Percentiles rank a stretch among this genome's conserved stretches.
phyloP scores from a whole-genome alignment of 2,797 vertebrate genomes.

The Crocidura indochinensis region DNA sequence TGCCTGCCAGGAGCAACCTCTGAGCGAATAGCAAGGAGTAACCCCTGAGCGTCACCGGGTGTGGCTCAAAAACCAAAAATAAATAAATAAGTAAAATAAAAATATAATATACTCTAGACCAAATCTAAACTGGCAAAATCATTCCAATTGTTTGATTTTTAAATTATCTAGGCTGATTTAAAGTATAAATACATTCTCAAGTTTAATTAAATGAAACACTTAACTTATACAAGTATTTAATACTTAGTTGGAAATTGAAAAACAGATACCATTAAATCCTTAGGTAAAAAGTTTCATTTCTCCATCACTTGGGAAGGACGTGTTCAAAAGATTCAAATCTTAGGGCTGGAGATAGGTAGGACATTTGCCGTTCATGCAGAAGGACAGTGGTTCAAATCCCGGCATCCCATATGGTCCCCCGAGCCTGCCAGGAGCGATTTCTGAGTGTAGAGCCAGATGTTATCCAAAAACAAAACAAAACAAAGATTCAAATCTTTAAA shows the following conservation, averaged over 20 bases:
- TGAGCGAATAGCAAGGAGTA: too few relatives aligned
- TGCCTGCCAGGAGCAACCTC: too few relatives aligned
- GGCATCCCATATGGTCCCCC: too few relatives aligned
- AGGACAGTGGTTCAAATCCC: too few relatives aligned
- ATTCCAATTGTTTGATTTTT: slow-evolving; percentile 62
- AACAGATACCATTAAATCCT: slow-evolving; percentile 80
- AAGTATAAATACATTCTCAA: slow-evolving; percentile 80
- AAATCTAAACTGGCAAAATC: slow-evolving; percentile 54
- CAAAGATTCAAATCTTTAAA: slow-evolving; percentile 65
- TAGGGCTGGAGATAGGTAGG: background rate
- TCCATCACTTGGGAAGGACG: slow-evolving; percentile 69
- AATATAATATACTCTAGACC: slow-evolving; percentile 11
- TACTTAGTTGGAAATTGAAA: slow-evolving; percentile 80
- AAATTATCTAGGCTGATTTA: slow-evolving; percentile 78
- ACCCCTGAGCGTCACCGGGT: too few relatives aligned
- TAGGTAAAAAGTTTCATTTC: slow-evolving; percentile 75
- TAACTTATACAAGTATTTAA: slow-evolving; percentile 82
- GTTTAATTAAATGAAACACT: slow-evolving; percentile 81
- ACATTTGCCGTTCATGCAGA: too few relatives aligned
- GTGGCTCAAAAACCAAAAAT: too few relatives aligned
- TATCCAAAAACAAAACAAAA: too few relatives aligned
- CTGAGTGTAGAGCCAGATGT: too few relatives aligned
- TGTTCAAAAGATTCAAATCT: slow-evolving; percentile 71
- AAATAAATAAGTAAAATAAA: too few relatives aligned
- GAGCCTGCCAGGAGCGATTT: too few relatives aligned